A percentile compares a stretch with the other conserved stretches of the same genome.
Evolutionary conservation across 2,113 vertebrate species (phyloP).

Genomic region (Rhinoderma darwinii): DNA sequence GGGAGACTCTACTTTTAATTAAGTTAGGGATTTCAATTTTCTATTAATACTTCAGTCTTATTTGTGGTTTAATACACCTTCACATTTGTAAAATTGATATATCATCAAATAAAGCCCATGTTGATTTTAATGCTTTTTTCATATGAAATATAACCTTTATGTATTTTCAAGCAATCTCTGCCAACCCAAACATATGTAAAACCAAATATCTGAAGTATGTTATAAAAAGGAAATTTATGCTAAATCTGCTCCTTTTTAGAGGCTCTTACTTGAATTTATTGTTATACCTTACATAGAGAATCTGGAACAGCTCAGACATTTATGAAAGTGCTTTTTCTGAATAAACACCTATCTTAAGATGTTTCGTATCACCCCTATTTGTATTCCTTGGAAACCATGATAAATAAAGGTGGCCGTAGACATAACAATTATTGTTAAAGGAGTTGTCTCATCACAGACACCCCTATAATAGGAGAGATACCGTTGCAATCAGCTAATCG

Average conservation of each 20-base stretch:
- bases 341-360: background rate
- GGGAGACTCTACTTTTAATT: conserved; percentile 49
- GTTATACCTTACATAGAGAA: background rate
- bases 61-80: conserved; percentile 49
- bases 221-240: conserved; percentile 20
- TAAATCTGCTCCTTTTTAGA: background rate
- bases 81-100: conserved; percentile 39
- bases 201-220: conserved; percentile 11
- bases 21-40: conserved; percentile 49
- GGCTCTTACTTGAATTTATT: background rate
- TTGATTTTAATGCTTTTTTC: conserved; percentile 24
- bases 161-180: background rate
- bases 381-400: too few species aligned
- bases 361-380: background rate
- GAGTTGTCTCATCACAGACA: background rate
- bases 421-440: background rate
- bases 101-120: conserved; percentile 28
- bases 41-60: conserved; percentile 47
- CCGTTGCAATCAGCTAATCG: too few species aligned
- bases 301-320: background rate
- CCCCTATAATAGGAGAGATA: too few species aligned
- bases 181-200: background rate
- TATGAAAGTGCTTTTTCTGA: background rate
- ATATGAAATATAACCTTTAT: background rate
- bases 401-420: background rate